Conservation (phyloP, 2,888 invertebrate species). For the Campopleginae sp. region DNA sequence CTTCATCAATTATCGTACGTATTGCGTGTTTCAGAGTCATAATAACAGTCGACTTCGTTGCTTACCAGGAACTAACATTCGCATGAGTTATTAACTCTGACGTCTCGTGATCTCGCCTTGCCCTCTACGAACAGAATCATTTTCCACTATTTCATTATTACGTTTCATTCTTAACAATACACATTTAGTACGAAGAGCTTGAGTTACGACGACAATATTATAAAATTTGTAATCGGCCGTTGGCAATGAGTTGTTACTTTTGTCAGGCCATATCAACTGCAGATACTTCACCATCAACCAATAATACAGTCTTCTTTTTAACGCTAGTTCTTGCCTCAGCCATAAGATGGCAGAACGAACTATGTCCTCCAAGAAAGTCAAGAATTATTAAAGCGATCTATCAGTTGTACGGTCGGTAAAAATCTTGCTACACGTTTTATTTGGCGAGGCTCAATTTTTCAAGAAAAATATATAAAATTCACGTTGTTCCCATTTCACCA, state of each 20-base stretch:
- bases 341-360: conserved; percentile 43
- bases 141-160: not conserved
- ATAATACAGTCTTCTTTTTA: conserved; percentile 19
- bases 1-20: not conserved
- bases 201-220: not conserved
- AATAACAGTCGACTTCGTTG: not conserved
- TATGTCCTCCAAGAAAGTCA: conserved; percentile 1
- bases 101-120: not conserved
- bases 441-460: no score
- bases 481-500: no score
- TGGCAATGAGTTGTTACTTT: not conserved
- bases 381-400: not conserved
- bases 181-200: not conserved
- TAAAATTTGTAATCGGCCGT: not conserved
- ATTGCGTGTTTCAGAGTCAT: not conserved
- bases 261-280: conserved; percentile 20
- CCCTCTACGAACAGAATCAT: not conserved
- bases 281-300: conserved; percentile 27
- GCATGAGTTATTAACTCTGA: not conserved
- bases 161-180: not conserved
- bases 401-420: no score
- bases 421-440: no score
- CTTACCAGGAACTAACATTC: not conserved
- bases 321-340: not conserved
- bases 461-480: no score